Conservation (phyloP, 2,888 invertebrate species). For the Hedya salicella region DNA sequence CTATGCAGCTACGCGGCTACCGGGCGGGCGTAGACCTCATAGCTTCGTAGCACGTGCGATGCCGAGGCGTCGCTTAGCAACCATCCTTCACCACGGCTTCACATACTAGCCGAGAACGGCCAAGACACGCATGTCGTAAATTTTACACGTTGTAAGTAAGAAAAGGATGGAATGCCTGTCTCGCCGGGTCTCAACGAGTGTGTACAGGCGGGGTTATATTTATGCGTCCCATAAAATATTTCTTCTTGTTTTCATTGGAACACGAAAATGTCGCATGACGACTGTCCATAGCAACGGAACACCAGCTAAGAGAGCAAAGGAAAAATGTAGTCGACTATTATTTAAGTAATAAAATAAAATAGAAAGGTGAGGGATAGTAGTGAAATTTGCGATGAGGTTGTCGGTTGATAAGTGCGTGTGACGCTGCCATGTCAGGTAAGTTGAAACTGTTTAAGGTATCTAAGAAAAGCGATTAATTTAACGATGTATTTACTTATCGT, state of each 20-base stretch:
- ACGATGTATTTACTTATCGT: too few species aligned
- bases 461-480: too few species aligned
- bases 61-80: conserved; percentile 60
- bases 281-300: conserved; percentile 73
- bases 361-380: background rate
- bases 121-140: too few species aligned
- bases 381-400: background rate
- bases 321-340: conserved; percentile 30
- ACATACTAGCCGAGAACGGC: too few species aligned
- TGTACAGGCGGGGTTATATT: conserved; percentile 36
- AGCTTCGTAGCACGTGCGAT: conserved; percentile 15
- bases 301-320: conserved; percentile 13
- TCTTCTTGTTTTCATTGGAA: conserved; percentile 35
- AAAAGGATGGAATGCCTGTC: too few species aligned
- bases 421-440: conserved; percentile 39
- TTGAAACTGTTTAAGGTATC: too few species aligned
- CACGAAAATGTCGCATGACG: conserved; percentile 70
- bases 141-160: too few species aligned
- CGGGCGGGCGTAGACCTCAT: conserved; percentile 17
- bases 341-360: background rate
- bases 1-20: conserved; percentile 22
- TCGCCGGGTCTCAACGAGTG: too few species aligned
- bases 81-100: conserved; percentile 48
- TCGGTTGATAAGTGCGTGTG: conserved; percentile 2
- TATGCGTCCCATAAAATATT: conserved; percentile 10